phyloP scores from a whole-genome alignment of 1,140 invertebrate species.

The Drosophila gunungcola region DNA sequence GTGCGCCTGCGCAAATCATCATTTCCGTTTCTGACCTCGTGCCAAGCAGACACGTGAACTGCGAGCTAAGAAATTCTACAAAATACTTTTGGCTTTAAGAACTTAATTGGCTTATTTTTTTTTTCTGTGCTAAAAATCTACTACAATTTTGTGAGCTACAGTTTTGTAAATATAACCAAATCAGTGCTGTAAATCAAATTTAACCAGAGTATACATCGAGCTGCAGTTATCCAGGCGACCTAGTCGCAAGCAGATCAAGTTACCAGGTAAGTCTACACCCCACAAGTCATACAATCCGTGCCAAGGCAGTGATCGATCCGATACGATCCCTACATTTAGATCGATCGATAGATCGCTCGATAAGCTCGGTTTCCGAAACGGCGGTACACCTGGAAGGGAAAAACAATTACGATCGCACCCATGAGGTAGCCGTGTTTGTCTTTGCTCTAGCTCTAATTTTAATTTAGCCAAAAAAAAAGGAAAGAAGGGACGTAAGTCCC shows the following conservation, averaged over 20 bases:
- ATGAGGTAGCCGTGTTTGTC: conserved; percentile 56
- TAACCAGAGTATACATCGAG: not conserved
- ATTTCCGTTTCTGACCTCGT: conserved; percentile 75
- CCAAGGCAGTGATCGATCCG: conserved; percentile 17
- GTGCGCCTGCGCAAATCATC: conserved; percentile 42
- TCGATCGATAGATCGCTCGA: conserved; percentile 33
- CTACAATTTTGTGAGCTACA: not conserved
- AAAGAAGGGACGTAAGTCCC: conserved; percentile 27
- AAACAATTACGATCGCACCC: conserved; percentile 62
- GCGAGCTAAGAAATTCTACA: not conserved
- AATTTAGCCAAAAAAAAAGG: conserved; percentile 53
- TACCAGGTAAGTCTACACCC: conserved; percentile 25
- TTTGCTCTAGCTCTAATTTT: conserved; percentile 83
- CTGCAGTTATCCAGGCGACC: conserved; percentile 38
- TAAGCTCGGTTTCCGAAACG: conserved; percentile 28
- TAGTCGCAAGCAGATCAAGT: conserved; percentile 58
- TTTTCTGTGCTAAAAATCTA: conserved; percentile 31
- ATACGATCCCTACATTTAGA: conserved; percentile 20
- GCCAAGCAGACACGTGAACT: conserved; percentile 45
- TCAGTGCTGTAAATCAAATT: not conserved
- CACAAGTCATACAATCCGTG: conserved; percentile 26
- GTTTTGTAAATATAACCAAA: not conserved
- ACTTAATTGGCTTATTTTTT: conserved; percentile 16
- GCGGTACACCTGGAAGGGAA: conserved; percentile 58
- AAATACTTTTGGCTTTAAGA: conserved; percentile 3